phyloP scores from a whole-genome alignment of 2,113 vertebrate genomes.

The Mustelus asterias region DNA sequence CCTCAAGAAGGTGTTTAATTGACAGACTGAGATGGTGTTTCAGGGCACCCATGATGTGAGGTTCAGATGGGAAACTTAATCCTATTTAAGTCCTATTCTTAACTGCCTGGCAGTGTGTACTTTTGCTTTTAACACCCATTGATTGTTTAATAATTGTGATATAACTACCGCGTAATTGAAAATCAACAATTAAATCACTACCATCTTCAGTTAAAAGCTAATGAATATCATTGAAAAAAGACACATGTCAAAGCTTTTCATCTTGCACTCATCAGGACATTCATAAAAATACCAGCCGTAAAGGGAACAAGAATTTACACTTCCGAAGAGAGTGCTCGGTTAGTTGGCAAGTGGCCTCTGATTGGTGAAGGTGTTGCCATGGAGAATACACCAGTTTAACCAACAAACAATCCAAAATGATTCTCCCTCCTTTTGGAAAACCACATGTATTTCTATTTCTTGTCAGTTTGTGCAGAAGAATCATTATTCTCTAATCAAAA shows the following conservation, averaged over 20 bases:
- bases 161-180: not conserved
- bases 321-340: too few relatives aligned
- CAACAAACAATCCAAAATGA: not conserved
- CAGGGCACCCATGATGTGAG: not conserved
- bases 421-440: not conserved
- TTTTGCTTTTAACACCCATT: not conserved
- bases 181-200: not conserved
- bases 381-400: too few relatives aligned
- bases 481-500: too few relatives aligned
- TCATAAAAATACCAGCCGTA: too few relatives aligned
- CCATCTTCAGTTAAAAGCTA: not conserved
- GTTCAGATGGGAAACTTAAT: not conserved
- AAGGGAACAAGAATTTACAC: too few relatives aligned
- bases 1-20: not conserved
- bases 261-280: too few relatives aligned
- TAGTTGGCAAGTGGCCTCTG: too few relatives aligned
- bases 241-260: too few relatives aligned
- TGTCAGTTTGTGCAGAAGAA: too few relatives aligned
- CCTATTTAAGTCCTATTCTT: not conserved
- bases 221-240: too few relatives aligned
- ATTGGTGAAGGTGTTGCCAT: too few relatives aligned
- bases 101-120: not conserved
- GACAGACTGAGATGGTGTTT: not conserved
- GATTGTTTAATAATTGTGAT: not conserved
- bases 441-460: too few relatives aligned